Conservation (phyloP, 2,797 vertebrate species). For the Gymnopithys bicolor region DNA sequence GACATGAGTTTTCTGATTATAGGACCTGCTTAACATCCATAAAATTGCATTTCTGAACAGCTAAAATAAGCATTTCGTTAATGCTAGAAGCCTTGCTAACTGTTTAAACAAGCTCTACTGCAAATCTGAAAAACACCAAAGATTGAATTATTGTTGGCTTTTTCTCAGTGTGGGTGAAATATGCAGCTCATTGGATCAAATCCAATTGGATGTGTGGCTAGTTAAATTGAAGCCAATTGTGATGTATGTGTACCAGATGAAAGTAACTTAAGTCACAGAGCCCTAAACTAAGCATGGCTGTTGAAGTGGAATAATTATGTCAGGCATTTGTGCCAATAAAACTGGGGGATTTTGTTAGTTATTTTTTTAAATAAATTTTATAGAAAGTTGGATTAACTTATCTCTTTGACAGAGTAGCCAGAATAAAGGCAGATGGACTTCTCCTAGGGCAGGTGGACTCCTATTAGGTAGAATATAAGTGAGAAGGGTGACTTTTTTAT, state of each 20-base stretch:
- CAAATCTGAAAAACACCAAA: not conserved
- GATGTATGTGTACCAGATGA: slow-evolving; percentile 5
- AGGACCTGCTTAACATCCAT: slow-evolving; percentile 1
- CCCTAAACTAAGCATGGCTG: not conserved
- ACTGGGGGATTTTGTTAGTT: not conserved
- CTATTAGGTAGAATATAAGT: not conserved
- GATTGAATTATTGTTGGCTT: slow-evolving; percentile 22
- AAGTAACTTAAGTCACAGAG: not conserved
- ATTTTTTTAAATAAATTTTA: not conserved
- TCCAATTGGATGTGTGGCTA: slow-evolving; percentile 12
- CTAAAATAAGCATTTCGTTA: slow-evolving; percentile 15
- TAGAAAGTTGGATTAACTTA: not conserved
- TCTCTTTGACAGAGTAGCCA: not conserved
- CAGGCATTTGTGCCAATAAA: not conserved
- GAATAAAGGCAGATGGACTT: not conserved
- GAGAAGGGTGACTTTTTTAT: not conserved
- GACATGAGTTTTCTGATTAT: slow-evolving; percentile 30
- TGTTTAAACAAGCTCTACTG: slow-evolving; percentile 18
- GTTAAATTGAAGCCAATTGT: slow-evolving; percentile 36
- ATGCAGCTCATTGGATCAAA: slow-evolving; percentile 21
- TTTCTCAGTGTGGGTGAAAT: slow-evolving; percentile 7
- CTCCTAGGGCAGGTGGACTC: not conserved
- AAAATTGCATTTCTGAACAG: slow-evolving; percentile 25
- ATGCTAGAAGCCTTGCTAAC: not conserved
- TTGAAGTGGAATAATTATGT: slow-evolving; percentile 2